Base-by-base conservation (phyloP, 2,888 invertebrate species). In the Brachylomia viminalis region DNA sequence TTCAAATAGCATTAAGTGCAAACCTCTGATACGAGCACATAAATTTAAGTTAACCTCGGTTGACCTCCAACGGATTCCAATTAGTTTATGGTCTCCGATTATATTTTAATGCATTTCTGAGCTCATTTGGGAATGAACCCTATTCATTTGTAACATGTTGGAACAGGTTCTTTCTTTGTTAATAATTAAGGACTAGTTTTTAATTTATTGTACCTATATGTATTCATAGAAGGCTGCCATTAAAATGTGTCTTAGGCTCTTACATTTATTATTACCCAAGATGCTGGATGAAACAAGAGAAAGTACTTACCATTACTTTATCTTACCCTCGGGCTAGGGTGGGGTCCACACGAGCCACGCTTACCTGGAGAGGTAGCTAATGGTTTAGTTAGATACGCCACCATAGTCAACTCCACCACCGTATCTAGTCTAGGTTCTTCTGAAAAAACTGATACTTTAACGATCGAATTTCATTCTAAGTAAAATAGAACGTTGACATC, bases 71-170 rank as follows among this genome's bases (percentile, higher is more conserved):
- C 65, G 23, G 54, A 69, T 82, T 66, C 56, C 58, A 72, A 80
- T 67, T 67, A 82, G 45, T 83, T 76, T 72, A 76, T 59, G 61
- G 42, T 58, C 70, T 76, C 66, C 66, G 58, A 75, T 75, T 75
- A 82, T 70, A 80, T 66, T 80, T 66, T 45, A 81, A 75, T 80
- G 80, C 62, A 62, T 58, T 75, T 79, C 49, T 59, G 76, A 81
- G 38, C 15, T 70, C 76, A 56, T 66, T 80, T 42, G 23, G 23
- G 56, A 56, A 64, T 79, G 52, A 75, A 61, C 75, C 52, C n/a
- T n/a, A n/a, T n/a, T n/a, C n/a, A n/a, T n/a, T 20, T 6, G n/a
- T 33, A 33, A n/a, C 58, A n/a, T 38, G 20, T 23, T 67, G 56
- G 23, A 61, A 33, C 74, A 15, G 54, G 66, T 61, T 80, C 38